Percentiles rank a stretch among this genome's conserved stretches.
These are phyloP conservation scores for Tympanoctomys barrerae DNA, from an alignment of 2,797 vertebrate genomes.

Conservation along the genomic window DNA sequence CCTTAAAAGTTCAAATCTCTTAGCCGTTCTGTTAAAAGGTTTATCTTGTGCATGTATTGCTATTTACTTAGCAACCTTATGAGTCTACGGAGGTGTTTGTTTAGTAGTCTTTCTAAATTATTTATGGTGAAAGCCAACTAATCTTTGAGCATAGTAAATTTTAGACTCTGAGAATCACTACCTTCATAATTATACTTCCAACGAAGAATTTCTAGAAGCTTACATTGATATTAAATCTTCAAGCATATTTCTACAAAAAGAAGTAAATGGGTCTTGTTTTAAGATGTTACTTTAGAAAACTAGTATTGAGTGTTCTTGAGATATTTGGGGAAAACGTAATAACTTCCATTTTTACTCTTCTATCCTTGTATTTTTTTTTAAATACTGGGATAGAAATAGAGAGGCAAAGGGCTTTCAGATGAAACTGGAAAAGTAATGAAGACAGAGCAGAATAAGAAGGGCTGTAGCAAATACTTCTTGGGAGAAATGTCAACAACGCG, in stretches of 20 bases:
- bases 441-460: constrained; percentile 61
- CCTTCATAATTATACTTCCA: constrained; percentile 51
- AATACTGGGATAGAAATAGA: neutral
- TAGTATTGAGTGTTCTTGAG: neutral
- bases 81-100: constrained; percentile 73
- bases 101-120: constrained; percentile 78
- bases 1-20: constrained; percentile 75
- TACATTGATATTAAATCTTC: neutral
- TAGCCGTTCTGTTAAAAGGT: constrained; percentile 74
- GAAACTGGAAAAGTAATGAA: constrained; percentile 59
- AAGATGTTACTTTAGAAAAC: constrained; percentile 37
- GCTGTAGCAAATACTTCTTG: constrained; percentile 63
- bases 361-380: neutral
- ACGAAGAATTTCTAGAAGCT: constrained; percentile 32
- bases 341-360: neutral
- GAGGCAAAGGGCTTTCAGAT: neutral
- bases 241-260: constrained; percentile 22
- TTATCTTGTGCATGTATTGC: constrained; percentile 77
- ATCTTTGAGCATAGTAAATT: constrained; percentile 70
- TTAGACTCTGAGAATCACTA: constrained; percentile 42
- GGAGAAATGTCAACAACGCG: constrained; percentile 42
- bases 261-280: constrained; percentile 39
- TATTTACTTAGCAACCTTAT: constrained; percentile 76
- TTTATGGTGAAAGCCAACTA: constrained; percentile 71
- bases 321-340: neutral